These are phyloP conservation scores for Diabrotica virgifera DNA, from an alignment of 1,140 invertebrate genomes.

Conservation along the genomic window DNA sequence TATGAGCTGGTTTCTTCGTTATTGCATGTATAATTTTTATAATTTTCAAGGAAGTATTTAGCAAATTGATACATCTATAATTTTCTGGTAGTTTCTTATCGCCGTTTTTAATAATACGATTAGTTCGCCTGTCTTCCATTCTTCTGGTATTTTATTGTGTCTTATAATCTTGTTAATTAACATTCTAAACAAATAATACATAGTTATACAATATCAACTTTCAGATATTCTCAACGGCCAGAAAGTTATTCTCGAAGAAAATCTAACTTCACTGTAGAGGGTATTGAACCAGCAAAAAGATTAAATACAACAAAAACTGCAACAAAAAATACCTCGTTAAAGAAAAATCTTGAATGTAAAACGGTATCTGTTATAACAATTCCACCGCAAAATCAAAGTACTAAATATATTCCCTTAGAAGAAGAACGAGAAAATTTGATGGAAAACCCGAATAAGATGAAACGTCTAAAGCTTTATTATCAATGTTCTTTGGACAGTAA, in stretches of 20 bases:
- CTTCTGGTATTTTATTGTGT: too few relatives aligned
- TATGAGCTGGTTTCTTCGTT: too few relatives aligned
- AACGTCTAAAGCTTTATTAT: slow-evolving; percentile 25
- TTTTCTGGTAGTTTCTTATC: too few relatives aligned
- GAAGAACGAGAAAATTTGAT: slow-evolving; percentile 6
- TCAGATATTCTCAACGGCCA: too few relatives aligned
- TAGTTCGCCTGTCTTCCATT: too few relatives aligned
- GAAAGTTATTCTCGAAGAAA: background rate
- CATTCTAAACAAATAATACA: too few relatives aligned
- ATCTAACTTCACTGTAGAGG: slow-evolving; percentile 21
- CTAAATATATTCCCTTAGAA: slow-evolving; percentile 14
- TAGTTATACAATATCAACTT: too few relatives aligned
- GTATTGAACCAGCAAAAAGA: slow-evolving; percentile 32
- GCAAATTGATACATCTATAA: too few relatives aligned
- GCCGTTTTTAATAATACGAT: too few relatives aligned
- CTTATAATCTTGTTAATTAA: too few relatives aligned
- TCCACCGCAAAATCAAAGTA: slow-evolving; percentile 14
- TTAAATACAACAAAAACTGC: slow-evolving; percentile 20
- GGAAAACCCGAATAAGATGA: slow-evolving; percentile 21
- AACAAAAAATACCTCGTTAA: background rate
- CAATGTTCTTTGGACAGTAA: slow-evolving; percentile 24
- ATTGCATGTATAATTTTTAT: too few relatives aligned
- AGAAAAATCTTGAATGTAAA: slow-evolving; percentile 31
- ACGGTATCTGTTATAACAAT: slow-evolving; percentile 28
- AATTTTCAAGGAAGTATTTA: too few relatives aligned